These are phyloP conservation scores for Corydoras sp. DNA, from an alignment of 2,113 vertebrate species.

Conservation along the genomic window DNA sequence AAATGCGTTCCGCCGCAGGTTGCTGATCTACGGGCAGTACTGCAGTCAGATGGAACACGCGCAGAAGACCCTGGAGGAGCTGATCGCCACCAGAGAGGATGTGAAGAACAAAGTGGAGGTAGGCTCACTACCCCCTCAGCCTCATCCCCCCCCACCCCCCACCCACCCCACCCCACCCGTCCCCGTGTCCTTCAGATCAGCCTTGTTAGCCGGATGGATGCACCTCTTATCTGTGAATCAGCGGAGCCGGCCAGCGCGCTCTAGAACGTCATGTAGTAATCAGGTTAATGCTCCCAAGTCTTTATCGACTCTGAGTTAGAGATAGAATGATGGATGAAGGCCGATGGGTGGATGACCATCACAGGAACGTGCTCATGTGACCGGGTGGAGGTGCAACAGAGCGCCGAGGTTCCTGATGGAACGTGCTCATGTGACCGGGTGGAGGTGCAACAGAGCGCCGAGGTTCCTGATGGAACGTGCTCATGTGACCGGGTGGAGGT, in stretches of 20 bases:
- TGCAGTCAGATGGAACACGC: conserved; percentile 95
- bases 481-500: too few species aligned
- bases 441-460: too few species aligned
- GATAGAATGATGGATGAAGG: background rate
- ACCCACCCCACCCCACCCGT: background rate
- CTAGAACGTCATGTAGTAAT: conserved; percentile 5
- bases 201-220: conserved; percentile 4
- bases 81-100: conserved; percentile 82
- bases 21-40: conserved; percentile 94
- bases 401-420: too few species aligned
- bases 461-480: too few species aligned
- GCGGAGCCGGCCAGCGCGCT: background rate
- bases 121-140: conserved; percentile 28
- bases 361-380: background rate
- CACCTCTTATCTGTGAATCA: conserved; percentile 21
- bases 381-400: too few species aligned
- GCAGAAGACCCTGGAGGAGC: conserved; percentile 87
- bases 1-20: conserved; percentile 58
- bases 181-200: background rate
- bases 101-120: conserved; percentile 92
- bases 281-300: background rate
- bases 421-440: too few species aligned
- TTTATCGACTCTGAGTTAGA: background rate
- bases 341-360: conserved; percentile 3
- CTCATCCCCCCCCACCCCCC: too few species aligned